Evolutionary conservation across 92 coral and sea anemone genomes (phyloP), one percentile per base, ranked within the genome.

Genomic region (Virgularia gustaviana): DNA sequence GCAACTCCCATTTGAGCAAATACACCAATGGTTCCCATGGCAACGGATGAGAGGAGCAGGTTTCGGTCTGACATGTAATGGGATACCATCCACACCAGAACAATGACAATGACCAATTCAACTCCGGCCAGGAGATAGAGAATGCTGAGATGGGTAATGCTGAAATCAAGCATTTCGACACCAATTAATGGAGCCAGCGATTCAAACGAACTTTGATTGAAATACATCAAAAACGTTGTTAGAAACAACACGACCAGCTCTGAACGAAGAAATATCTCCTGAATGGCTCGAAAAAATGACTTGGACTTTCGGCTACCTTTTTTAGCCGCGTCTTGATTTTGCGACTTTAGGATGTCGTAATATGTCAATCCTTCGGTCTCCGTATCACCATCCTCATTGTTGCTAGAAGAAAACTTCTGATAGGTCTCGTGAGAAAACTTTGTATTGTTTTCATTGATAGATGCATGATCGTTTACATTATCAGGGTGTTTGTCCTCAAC

Each of bases 1-100:
- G 44, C 66, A 27, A 60, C 66, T 12, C 66, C 66, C 27, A 60
- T 42, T 60, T 60, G 66, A 42, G 44, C 66, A 29, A 60, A 60
- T 18, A 60, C 66, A 35, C 66, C 66, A 15, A 60, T 30, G 0
- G 66, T 60, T 60, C 66, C 66, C 66, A 60, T 60, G 66, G 66
- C 66, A 32, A 60, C 23, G 34, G 66, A 60, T 32, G 66, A 25
- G 24, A 60, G 66, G 43, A 60, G 66, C 0, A 60, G 66, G 19
- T 30, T 60, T 2, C 66, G 66, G 37, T 60, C 66, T 9, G 66
- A 42, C 3, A 60, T 60, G 23, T 35, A 31, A 35, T 60, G 66
- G 43, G 66, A 60, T 2, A 60, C 42, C 5, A 60, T 19, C 66
- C 66, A 60, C 2, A 60, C 66, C 8, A 60, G 43, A 3, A 60